Conservation (phyloP, 2,797 vertebrate genomes). For the Distichodus sexfasciatus region DNA sequence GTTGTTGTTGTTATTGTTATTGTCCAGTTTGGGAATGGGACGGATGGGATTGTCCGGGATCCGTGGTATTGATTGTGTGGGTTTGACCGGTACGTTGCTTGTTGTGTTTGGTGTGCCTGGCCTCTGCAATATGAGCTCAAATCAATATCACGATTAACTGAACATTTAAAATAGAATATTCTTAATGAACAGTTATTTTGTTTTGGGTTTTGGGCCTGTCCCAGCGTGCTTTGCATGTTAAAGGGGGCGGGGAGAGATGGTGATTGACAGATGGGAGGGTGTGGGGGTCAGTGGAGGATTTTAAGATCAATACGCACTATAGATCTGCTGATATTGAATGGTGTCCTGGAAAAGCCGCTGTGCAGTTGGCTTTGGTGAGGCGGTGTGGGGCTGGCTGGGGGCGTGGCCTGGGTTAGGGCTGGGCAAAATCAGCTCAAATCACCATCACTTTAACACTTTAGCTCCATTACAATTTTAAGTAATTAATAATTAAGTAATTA, state of each 20-base stretch:
- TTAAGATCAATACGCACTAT: constrained; percentile 72
- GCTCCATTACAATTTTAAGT: too few species aligned
- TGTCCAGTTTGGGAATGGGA: neutral
- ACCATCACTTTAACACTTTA: too few species aligned
- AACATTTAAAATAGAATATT: too few species aligned
- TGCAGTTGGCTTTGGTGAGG: constrained; percentile 22
- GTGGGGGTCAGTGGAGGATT: constrained; percentile 36
- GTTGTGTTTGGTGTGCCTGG: neutral
- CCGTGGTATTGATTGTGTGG: neutral
- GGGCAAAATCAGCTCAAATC: too few species aligned
- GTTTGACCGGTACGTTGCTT: neutral
- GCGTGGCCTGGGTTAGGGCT: too few species aligned
- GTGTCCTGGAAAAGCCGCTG: neutral
- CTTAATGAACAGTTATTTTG: too few species aligned
- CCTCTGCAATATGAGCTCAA: too few species aligned
- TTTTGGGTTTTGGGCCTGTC: too few species aligned
- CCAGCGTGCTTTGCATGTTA: constrained; percentile 48
- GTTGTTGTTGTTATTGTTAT: neutral
- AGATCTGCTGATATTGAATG: constrained; percentile 49
- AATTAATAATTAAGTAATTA: too few species aligned
- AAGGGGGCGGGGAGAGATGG: neutral
- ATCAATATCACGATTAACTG: too few species aligned
- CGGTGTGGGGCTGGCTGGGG: neutral
- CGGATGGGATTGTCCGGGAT: neutral
- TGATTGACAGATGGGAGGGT: neutral